Conservation (phyloP, 1,140 invertebrate species). For the Bombus cullumanus region DNA sequence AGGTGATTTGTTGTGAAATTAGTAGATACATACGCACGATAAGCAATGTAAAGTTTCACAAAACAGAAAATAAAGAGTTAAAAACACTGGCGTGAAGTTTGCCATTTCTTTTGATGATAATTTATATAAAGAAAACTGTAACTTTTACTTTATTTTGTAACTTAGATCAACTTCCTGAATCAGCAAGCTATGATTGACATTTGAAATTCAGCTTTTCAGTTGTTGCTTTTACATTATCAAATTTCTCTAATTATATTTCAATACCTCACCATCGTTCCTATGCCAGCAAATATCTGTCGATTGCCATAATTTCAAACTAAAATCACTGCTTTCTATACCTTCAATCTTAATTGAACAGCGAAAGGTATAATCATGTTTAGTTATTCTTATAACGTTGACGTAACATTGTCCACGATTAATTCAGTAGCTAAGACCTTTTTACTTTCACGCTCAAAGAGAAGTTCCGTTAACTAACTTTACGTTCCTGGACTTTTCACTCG, state of each 20-base stretch:
- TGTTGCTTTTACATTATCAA: background rate
- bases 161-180: background rate
- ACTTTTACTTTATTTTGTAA: too few relatives aligned
- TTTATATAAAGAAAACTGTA: too few relatives aligned
- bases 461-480: background rate
- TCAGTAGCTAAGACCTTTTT: background rate
- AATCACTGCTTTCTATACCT: conserved; percentile 22
- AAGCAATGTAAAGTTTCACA: background rate
- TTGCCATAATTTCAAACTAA: background rate
- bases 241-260: conserved; percentile 7
- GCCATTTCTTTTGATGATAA: too few relatives aligned
- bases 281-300: background rate
- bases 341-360: background rate
- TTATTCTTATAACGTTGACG: conserved; percentile 2
- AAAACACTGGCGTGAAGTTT: too few relatives aligned
- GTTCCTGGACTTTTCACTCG: background rate
- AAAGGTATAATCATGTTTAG: background rate
- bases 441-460: background rate
- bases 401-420: background rate
- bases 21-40: too few relatives aligned
- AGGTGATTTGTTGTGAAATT: too few relatives aligned
- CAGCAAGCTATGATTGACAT: background rate
- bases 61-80: background rate
- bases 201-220: background rate
- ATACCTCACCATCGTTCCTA: background rate